A percentile compares a stretch with the other conserved stretches of the same genome.
phyloP scores from a whole-genome alignment of 2,888 invertebrate species.

The Nomada ferruginata region DNA sequence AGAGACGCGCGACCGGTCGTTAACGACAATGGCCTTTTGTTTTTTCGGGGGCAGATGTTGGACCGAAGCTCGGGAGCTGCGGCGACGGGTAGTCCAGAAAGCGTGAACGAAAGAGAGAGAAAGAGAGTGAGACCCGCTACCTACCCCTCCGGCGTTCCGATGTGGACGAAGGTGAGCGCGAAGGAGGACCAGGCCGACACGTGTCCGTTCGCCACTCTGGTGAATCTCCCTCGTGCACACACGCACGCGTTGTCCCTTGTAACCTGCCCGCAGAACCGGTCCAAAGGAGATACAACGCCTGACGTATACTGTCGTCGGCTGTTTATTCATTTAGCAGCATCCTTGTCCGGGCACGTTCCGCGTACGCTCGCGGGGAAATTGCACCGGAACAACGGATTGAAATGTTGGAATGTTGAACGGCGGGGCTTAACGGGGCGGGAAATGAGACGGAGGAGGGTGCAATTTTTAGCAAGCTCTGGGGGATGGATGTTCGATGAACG shows the following conservation, averaged over 20 bases:
- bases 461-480: too few species aligned
- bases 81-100: conserved; percentile 39
- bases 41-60: conserved; percentile 84
- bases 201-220: conserved; percentile 63
- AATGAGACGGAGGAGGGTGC: too few species aligned
- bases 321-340: conserved; percentile 26
- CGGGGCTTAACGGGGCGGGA: too few species aligned
- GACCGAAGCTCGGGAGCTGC: conserved; percentile 72
- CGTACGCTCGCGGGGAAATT: background rate
- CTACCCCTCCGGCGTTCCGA: conserved; percentile 54
- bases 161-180: conserved; percentile 60
- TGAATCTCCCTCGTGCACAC: conserved; percentile 55
- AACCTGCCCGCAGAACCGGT: conserved; percentile 57
- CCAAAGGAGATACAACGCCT: conserved; percentile 30
- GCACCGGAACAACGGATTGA: background rate
- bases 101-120: background rate
- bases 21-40: conserved; percentile 84
- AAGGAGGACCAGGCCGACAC: conserved; percentile 65
- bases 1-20: conserved; percentile 84
- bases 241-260: conserved; percentile 38
- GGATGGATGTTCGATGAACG: too few species aligned
- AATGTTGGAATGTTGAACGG: background rate
- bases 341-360: conserved; percentile 32
- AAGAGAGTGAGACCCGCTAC: conserved; percentile 1
- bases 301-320: conserved; percentile 28